Conservation (phyloP, 2,113 vertebrate species). For the Ciconia boyciana region DNA sequence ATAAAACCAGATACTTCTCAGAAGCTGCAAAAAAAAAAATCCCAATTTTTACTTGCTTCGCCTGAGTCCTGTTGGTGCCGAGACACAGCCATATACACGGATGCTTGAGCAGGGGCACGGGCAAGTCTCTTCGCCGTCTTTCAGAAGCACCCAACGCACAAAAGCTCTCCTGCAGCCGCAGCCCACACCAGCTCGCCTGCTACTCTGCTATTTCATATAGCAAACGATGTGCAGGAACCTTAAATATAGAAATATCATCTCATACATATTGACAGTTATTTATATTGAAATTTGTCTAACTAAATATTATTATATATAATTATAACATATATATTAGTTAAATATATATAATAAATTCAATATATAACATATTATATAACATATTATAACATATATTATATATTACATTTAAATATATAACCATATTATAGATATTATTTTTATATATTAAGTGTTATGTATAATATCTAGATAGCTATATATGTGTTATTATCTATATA, state of each 20-base stretch:
- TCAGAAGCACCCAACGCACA: neutral
- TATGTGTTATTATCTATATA: neutral
- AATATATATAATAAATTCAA: neutral
- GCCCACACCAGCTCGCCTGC: neutral
- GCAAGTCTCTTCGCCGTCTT: neutral
- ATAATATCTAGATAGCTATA: neutral
- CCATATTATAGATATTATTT: neutral
- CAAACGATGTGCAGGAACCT: neutral
- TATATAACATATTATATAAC: neutral
- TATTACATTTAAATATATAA: neutral
- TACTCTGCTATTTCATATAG: accelerated
- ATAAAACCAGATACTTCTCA: neutral
- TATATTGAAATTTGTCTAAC: neutral
- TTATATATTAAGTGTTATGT: neutral
- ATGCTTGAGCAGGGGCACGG: accelerated
- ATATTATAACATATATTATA: neutral
- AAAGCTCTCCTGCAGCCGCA: too few species aligned
- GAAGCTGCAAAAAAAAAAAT: neutral
- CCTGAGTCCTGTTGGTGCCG: neutral
- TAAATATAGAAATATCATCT: too few species aligned
- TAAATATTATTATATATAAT: neutral
- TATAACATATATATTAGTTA: neutral
- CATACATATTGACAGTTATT: neutral
- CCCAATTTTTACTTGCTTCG: neutral
- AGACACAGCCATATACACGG: accelerated